A percentile compares a stretch with the other conserved stretches of the same genome.
Conservation (phyloP, 2,888 invertebrate species). For the Thereva unica region DNA sequence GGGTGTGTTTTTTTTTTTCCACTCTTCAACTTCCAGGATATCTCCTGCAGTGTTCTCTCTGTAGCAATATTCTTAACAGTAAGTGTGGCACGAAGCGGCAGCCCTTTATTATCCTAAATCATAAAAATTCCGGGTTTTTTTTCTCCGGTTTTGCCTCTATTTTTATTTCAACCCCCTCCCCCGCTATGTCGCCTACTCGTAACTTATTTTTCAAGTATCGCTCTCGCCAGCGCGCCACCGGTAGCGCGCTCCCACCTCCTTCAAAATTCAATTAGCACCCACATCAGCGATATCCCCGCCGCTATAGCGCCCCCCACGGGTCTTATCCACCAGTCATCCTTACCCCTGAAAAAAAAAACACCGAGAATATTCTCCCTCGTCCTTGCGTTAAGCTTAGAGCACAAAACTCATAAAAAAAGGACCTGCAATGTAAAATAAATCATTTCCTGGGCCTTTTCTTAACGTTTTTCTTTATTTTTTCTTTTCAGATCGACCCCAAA, state of each 20-base stretch:
- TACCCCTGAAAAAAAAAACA: not conserved
- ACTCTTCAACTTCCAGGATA: too few relatives aligned
- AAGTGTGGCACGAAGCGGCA: too few relatives aligned
- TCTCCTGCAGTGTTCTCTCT: too few relatives aligned
- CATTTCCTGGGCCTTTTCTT: constrained; percentile 35
- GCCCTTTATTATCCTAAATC: too few relatives aligned
- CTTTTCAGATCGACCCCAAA: constrained; percentile 97
- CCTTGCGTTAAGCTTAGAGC: not conserved
- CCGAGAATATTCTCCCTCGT: not conserved
- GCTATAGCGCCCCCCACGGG: not conserved
- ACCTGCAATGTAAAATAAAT: constrained; percentile 33
- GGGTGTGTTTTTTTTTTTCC: too few relatives aligned
- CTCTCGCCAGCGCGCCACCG: too few relatives aligned
- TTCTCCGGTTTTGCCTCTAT: too few relatives aligned
- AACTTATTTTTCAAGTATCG: too few relatives aligned
- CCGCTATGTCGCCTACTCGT: too few relatives aligned
- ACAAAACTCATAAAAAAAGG: constrained; percentile 16
- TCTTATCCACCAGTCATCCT: not conserved
- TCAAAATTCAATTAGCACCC: constrained; percentile 30
- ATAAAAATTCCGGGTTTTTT: too few relatives aligned
- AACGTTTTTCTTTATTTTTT: constrained; percentile 42
- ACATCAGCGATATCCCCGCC: constrained; percentile 1
- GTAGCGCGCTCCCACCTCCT: not conserved
- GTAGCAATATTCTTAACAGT: too few relatives aligned
- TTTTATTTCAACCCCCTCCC: too few relatives aligned